Evolutionary conservation across 1,140 invertebrate species (phyloP).

Genomic region (Caenorhabditis remanei): DNA sequence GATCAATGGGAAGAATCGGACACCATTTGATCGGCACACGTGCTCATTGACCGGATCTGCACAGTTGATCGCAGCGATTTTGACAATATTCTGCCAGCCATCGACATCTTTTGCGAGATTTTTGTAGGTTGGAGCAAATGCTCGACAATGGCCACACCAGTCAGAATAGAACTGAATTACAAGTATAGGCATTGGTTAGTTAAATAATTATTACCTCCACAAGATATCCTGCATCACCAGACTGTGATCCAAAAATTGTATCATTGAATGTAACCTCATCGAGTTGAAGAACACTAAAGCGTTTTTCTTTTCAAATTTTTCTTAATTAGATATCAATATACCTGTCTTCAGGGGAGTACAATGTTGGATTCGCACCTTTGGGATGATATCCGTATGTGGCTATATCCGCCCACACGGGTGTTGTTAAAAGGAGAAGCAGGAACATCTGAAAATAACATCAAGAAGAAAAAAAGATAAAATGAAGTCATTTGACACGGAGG

Average conservation of each 20-base stretch:
- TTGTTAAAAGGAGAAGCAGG: constrained; percentile 59
- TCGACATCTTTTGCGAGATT: constrained; percentile 64
- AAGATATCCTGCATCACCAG: constrained; percentile 71
- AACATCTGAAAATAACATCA: constrained; percentile 58
- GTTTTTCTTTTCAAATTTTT: not conserved
- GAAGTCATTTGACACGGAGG: constrained; percentile 18
- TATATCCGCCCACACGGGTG: constrained; percentile 58
- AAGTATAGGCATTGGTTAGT: not conserved
- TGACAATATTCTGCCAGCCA: constrained; percentile 65
- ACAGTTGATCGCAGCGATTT: constrained; percentile 69
- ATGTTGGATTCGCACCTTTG: constrained; percentile 76
- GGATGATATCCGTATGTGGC: constrained; percentile 71
- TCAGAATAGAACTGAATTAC: constrained; percentile 69
- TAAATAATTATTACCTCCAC: constrained; percentile 67
- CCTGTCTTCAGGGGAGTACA: constrained; percentile 71
- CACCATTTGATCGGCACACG: constrained; percentile 65
- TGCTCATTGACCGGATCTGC: constrained; percentile 67
- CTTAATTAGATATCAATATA: not conserved
- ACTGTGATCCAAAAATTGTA: constrained; percentile 71
- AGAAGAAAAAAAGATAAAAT: constrained; percentile 5
- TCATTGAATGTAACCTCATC: constrained; percentile 77
- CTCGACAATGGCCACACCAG: constrained; percentile 69
- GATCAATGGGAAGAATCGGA: constrained; percentile 67
- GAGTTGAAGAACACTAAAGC: constrained; percentile 73
- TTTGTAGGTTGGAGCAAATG: constrained; percentile 68